Percentiles rank a stretch among this genome's conserved stretches.
Evolutionary conservation across 2,888 invertebrate species (phyloP).

Genomic region (Pammene fasciana): DNA sequence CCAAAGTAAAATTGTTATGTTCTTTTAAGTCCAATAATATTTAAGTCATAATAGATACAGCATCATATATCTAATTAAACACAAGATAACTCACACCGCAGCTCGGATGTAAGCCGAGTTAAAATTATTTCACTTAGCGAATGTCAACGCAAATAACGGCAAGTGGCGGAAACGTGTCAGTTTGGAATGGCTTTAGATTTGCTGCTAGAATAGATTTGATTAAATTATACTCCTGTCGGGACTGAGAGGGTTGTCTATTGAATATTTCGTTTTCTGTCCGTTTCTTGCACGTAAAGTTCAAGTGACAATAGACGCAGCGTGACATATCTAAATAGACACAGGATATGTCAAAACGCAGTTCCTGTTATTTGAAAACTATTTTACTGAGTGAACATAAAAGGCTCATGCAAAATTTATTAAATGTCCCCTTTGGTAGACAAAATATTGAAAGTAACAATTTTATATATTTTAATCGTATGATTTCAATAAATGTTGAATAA

Average conservation of each 20-base stretch:
- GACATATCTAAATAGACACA: no score
- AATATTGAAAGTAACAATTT: no score
- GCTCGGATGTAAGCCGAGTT: conserved; percentile 8
- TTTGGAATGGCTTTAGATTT: conserved; percentile 20
- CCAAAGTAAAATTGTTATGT: no score
- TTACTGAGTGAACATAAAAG: no score
- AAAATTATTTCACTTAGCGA: conserved; percentile 17
- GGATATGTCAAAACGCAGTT: no score
- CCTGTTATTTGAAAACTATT: no score
- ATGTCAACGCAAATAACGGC: conserved; percentile 16
- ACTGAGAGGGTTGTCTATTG: neutral
- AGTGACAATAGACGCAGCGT: no score
- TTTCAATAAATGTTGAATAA: no score
- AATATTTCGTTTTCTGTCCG: neutral
- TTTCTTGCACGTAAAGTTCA: neutral
- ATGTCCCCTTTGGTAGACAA: no score
- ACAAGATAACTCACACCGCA: neutral
- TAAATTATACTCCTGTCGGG: conserved; percentile 11
- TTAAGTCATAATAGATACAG: neutral
- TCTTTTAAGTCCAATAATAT: neutral
- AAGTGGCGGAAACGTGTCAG: conserved; percentile 27
- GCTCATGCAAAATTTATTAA: no score
- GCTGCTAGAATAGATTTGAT: conserved; percentile 22
- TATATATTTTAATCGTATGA: no score
- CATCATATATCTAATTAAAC: neutral